phyloP scores from a whole-genome alignment of 2,888 invertebrate genomes.

The Scelioninae gen. 1 region DNA sequence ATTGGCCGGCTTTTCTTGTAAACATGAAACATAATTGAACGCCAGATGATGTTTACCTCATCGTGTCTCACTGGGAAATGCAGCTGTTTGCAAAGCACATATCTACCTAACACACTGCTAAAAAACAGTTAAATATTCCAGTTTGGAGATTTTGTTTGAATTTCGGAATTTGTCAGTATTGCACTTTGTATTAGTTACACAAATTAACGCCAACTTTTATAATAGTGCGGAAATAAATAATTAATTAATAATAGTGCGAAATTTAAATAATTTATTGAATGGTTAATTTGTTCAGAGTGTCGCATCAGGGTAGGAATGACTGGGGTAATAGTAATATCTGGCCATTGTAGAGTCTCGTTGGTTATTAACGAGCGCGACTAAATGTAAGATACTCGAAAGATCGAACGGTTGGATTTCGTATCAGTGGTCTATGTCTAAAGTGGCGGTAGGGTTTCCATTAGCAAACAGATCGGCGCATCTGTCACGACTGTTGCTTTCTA shows the following conservation, averaged over 20 bases:
- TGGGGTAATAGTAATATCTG: constrained; percentile 10
- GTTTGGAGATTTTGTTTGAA: too few species aligned
- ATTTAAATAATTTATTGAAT: too few species aligned
- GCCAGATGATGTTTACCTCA: constrained; percentile 14
- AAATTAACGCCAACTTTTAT: too few species aligned
- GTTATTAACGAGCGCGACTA: constrained; percentile 42
- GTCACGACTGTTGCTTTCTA: constrained; percentile 80
- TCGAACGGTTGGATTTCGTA: constrained; percentile 44
- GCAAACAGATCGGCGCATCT: constrained; percentile 61
- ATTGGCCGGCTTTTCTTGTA: constrained; percentile 24
- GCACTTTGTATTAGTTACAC: too few species aligned
- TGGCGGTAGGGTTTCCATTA: constrained; percentile 54
- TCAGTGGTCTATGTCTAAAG: constrained; percentile 46
- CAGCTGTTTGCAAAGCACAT: constrained; percentile 17
- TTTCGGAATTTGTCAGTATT: too few species aligned
- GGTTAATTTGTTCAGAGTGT: too few species aligned
- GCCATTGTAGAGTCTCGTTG: constrained; percentile 4
- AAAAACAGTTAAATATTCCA: too few species aligned
- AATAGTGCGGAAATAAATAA: too few species aligned
- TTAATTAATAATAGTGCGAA: too few species aligned
- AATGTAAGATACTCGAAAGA: constrained; percentile 25
- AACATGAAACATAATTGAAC: constrained; percentile 30
- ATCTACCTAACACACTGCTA: too few species aligned
- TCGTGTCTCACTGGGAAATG: constrained; percentile 1
- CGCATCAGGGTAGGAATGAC: not conserved